Conservation (phyloP, 2,113 vertebrate genomes). For the Cyanoramphus novaezelandiae region DNA sequence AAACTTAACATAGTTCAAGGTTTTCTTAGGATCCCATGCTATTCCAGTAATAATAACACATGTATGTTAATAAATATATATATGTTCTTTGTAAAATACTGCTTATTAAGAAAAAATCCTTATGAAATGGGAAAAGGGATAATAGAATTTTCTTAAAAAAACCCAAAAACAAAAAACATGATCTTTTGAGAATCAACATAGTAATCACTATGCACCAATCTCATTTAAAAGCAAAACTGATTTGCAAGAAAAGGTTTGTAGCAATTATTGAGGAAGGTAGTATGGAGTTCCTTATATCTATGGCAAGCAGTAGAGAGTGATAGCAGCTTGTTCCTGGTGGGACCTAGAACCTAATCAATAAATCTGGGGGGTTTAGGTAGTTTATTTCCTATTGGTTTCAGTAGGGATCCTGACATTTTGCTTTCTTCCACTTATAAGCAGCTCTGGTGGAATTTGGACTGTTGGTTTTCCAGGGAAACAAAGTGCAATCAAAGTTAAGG, state of each 20-base stretch:
- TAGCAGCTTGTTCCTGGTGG: background rate
- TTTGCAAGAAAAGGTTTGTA: background rate
- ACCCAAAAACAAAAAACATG: background rate
- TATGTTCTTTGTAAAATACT: background rate
- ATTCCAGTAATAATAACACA: background rate
- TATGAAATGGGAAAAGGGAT: background rate
- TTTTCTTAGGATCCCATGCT: background rate
- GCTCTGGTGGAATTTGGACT: background rate
- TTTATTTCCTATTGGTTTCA: background rate
- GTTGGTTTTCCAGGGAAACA: background rate
- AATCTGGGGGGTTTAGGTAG: background rate
- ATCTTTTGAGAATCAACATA: background rate
- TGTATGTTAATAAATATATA: background rate
- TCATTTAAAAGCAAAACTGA: background rate
- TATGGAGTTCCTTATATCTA: background rate
- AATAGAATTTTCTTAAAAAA: background rate
- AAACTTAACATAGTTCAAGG: background rate
- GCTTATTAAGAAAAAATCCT: background rate
- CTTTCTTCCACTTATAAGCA: background rate
- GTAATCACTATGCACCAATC: background rate
- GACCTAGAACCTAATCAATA: background rate
- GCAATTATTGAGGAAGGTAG: background rate
- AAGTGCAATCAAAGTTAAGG: background rate
- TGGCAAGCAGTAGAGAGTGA: background rate
- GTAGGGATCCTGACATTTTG: background rate